These are phyloP conservation scores for Drosophila birchii DNA, from an alignment of 2,888 invertebrate species.

Conservation along the genomic window DNA sequence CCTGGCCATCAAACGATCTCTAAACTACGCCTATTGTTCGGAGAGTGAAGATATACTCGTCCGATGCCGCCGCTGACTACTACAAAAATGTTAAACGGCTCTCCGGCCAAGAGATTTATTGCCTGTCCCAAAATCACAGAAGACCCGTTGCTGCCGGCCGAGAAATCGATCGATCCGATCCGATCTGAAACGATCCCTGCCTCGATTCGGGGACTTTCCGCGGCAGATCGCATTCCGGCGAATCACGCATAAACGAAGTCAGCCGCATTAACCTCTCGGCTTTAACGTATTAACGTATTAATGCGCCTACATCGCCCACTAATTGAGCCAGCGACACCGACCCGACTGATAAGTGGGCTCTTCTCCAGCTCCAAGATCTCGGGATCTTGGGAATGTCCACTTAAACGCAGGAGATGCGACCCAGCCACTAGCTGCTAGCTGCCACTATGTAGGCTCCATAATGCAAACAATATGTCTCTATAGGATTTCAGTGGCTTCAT, in stretches of 20 bases:
- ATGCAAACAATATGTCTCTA: slow-evolving; percentile 84
- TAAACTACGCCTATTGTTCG: slow-evolving; percentile 76
- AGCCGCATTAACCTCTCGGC: slow-evolving; percentile 50
- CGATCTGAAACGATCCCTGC: slow-evolving; percentile 17
- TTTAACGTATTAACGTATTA: slow-evolving; percentile 77
- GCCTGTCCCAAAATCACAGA: slow-evolving; percentile 77
- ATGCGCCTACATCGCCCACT: slow-evolving; percentile 81
- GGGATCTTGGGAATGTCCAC: slow-evolving; percentile 31
- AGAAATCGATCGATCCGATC: slow-evolving; percentile 39
- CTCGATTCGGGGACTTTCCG: slow-evolving; percentile 8
- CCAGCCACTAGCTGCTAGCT: slow-evolving; percentile 13
- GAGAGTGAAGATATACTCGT: slow-evolving; percentile 22
- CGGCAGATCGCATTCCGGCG: slow-evolving; percentile 65
- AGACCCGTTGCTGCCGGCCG: slow-evolving; percentile 58
- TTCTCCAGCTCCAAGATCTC: neutral
- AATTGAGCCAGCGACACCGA: slow-evolving; percentile 77
- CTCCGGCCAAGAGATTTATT: slow-evolving; percentile 77
- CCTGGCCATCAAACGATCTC: slow-evolving; percentile 48
- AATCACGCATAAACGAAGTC: slow-evolving; percentile 72
- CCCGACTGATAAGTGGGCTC: slow-evolving; percentile 31
- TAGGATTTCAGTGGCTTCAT: slow-evolving; percentile 85
- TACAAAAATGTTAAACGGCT: slow-evolving; percentile 72
- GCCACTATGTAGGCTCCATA: slow-evolving; percentile 64
- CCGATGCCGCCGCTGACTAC: slow-evolving; percentile 55
- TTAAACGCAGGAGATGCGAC: slow-evolving; percentile 25